A percentile compares a stretch with the other conserved stretches of the same genome.
Conservation (phyloP, 2,797 vertebrate genomes). For the Tapirus indicus region DNA sequence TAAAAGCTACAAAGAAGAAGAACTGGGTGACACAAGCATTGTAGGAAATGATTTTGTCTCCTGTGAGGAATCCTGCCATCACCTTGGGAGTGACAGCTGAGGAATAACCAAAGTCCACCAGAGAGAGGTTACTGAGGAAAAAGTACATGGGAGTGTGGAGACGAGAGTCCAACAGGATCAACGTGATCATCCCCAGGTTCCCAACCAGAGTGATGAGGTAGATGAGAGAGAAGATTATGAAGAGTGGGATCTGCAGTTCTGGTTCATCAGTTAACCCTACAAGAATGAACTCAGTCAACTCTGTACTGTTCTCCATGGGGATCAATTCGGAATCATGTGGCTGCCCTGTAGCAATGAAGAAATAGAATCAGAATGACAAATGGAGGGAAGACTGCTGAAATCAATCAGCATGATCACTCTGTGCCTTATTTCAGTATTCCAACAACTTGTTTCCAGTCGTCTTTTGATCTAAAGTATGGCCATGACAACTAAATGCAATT, state of each 20-base stretch:
- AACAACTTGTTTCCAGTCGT: neutral
- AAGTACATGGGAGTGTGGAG: constrained; percentile 74
- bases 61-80: constrained; percentile 48
- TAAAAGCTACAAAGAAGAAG: constrained; percentile 64
- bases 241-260: constrained; percentile 27
- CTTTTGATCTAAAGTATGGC: neutral
- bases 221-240: constrained; percentile 28
- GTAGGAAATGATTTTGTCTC: constrained; percentile 35
- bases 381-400: neutral
- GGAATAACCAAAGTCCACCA: constrained; percentile 74
- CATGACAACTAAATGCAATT: neutral
- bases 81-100: constrained; percentile 71
- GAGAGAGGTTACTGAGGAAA: constrained; percentile 68
- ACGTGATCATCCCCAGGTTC: neutral
- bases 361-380: neutral
- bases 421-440: neutral
- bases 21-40: constrained; percentile 45
- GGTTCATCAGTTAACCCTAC: neutral
- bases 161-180: constrained; percentile 31
- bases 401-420: neutral
- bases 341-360: neutral
- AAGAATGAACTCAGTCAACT: constrained; percentile 49
- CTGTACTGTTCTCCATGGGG: constrained; percentile 45
- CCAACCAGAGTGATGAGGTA: constrained; percentile 54
- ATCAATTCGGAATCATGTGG: neutral